Conservation (phyloP, 2,113 vertebrate species). For the Paradoxurus hermaphroditus region DNA sequence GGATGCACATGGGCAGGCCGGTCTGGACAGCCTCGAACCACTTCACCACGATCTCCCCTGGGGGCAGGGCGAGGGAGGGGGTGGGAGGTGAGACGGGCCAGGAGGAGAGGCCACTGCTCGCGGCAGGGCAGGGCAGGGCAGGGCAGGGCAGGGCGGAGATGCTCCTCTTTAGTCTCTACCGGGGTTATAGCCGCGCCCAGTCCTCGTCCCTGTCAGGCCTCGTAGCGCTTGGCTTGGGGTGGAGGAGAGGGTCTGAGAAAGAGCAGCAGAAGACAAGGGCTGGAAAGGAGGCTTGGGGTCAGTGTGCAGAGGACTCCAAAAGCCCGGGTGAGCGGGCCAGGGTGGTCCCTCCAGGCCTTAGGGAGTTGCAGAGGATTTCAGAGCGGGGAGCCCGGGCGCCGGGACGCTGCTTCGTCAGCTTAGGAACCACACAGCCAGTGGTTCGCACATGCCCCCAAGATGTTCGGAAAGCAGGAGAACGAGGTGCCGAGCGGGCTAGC, state of each 20-base stretch:
- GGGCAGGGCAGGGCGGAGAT: no score
- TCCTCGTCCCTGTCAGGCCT: neutral
- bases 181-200: neutral
- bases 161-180: neutral
- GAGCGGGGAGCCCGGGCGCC: neutral
- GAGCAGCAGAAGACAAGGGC: neutral
- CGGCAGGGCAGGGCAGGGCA: no score
- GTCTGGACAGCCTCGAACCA: constrained; percentile 97
- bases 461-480: neutral
- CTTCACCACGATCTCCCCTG: constrained; percentile 96
- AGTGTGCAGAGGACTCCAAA: neutral
- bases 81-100: neutral
- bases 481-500: neutral
- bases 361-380: neutral
- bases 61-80: neutral
- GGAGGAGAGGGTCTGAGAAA: neutral
- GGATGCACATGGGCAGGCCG: constrained; percentile 94
- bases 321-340: neutral
- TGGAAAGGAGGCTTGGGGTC: neutral
- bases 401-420: neutral
- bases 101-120: neutral
- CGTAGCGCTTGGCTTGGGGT: neutral
- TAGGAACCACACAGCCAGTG: neutral
- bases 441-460: neutral
- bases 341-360: neutral